These are phyloP conservation scores for Drosophila truncata DNA, from an alignment of 1,140 invertebrate species.

Conservation along the genomic window DNA sequence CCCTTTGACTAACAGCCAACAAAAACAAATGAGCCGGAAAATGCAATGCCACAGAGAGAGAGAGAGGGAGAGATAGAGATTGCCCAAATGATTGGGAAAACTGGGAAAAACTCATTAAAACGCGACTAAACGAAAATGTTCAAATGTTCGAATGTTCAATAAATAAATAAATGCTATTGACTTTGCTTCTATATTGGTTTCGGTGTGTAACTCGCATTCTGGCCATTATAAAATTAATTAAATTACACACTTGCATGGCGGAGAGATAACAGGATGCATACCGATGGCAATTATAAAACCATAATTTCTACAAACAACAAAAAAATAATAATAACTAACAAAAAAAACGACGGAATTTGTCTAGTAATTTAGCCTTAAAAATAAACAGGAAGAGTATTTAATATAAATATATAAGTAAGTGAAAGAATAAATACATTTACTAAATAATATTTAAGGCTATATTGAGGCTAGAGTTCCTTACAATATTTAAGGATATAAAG, in stretches of 20 bases:
- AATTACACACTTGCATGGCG: conserved; percentile 14
- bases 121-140: conserved; percentile 13
- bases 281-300: conserved; percentile 17
- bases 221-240: conserved; percentile 44
- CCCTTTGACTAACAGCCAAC: neutral
- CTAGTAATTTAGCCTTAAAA: conserved; percentile 11
- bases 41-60: neutral
- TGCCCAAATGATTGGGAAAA: neutral
- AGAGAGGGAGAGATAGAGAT: neutral
- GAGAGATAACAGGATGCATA: conserved; percentile 2
- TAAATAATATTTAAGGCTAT: no score
- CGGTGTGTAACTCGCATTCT: conserved; percentile 8
- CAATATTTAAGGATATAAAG: no score
- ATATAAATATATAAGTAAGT: neutral
- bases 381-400: neutral
- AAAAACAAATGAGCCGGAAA: conserved; percentile 3
- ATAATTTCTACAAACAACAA: conserved; percentile 15
- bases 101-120: conserved; percentile 34
- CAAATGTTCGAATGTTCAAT: conserved; percentile 13
- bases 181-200: conserved; percentile 34
- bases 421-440: neutral
- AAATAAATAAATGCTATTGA: conserved; percentile 50
- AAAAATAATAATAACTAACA: neutral
- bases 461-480: no score
- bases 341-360: neutral